Base-by-base conservation (phyloP, 2,113 vertebrate species). In the Pycnonotus jocosus region DNA sequence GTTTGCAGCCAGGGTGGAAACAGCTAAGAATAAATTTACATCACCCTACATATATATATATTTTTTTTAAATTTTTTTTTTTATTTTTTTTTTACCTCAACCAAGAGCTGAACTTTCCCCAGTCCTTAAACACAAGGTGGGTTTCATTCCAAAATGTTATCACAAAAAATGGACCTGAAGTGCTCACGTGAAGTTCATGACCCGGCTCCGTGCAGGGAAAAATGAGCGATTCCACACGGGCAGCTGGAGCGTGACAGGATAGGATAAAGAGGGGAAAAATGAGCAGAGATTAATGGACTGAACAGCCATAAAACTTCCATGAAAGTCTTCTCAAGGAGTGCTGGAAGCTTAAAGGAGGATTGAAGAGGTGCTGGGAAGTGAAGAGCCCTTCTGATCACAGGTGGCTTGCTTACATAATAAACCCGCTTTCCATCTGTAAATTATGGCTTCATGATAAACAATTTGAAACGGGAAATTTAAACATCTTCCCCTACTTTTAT, bases 251-350 rank as follows among this genome's bases (percentile, higher is more conserved):
- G 0, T 28, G 38, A 9, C 44, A 11, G 54, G 40, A 45, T 3
- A 47, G 33, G 28, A 77, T 31, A 73, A 72, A 76, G 24, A 73
- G 20, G 17, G 17, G 42, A 68, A 73, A 88, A 84, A 4, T 21
- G 11, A 88, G 42, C 47, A 45, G 54, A 57, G 21, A 89, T 89
- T 95, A 92, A 82, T 66, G 62, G 35, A 64, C 73, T 92, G 86
- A 91, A 58, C 47, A 80, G 12, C 48, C 82, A 95, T 64, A 91
- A 92, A 95, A 90, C 50, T 64, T 77, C 37, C 78, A 42, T 77
- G 21, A 73, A 92, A 91, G 45, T 87, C 84, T 92, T 95, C 74
- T 87, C 70, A 90, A 95, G 66, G 70, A 89, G 76, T 35, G 37
- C 70, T 76, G 53, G 40, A 92, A 95, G 33, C 57, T 80, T 87